Conservation (phyloP, 2,888 invertebrate species). For the Spodoptera littoralis region DNA sequence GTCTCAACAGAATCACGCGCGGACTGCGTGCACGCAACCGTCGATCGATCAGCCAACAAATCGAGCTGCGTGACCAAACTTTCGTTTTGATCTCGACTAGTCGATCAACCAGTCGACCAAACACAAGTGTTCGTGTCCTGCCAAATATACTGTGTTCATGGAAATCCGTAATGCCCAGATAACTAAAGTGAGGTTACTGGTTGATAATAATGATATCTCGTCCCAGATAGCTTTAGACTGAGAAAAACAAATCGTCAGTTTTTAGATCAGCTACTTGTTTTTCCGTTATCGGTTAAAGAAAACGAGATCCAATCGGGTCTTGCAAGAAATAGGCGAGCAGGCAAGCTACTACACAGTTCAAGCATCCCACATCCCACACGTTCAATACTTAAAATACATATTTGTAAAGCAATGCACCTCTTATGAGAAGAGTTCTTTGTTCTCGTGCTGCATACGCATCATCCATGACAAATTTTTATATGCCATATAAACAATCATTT, state of each 20-base stretch:
- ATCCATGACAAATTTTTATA: slow-evolving; percentile 33
- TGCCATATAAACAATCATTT: slow-evolving; percentile 35
- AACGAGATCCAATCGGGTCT: slow-evolving; percentile 28
- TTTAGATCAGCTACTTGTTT: slow-evolving; percentile 30
- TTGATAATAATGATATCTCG: slow-evolving; percentile 41
- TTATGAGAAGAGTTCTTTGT: slow-evolving; percentile 1
- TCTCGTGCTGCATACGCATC: slow-evolving; percentile 24
- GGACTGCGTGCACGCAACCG: slow-evolving; percentile 60
- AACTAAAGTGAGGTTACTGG: slow-evolving; percentile 23
- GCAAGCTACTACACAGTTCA: slow-evolving; percentile 5
- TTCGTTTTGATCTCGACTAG: slow-evolving; percentile 28
- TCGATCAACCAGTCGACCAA: slow-evolving; percentile 31
- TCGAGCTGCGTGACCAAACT: slow-evolving; percentile 38
- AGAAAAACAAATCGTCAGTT: slow-evolving; percentile 9
- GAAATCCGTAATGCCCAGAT: slow-evolving; percentile 37
- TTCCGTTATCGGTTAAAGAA: slow-evolving; percentile 14
- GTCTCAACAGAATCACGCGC: slow-evolving; percentile 65
- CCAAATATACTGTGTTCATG: slow-evolving; percentile 41
- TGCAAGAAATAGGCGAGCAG: slow-evolving; percentile 8
- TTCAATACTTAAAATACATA: not conserved
- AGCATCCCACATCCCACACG: slow-evolving; percentile 7
- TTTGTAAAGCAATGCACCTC: not conserved
- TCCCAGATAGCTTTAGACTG: slow-evolving; percentile 17
- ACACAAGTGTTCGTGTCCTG: slow-evolving; percentile 37
- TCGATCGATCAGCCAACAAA: slow-evolving; percentile 48